Evolutionary conservation across 2,797 vertebrate genomes (phyloP).

Genomic region (Cynodonichthys magdalenae): DNA sequence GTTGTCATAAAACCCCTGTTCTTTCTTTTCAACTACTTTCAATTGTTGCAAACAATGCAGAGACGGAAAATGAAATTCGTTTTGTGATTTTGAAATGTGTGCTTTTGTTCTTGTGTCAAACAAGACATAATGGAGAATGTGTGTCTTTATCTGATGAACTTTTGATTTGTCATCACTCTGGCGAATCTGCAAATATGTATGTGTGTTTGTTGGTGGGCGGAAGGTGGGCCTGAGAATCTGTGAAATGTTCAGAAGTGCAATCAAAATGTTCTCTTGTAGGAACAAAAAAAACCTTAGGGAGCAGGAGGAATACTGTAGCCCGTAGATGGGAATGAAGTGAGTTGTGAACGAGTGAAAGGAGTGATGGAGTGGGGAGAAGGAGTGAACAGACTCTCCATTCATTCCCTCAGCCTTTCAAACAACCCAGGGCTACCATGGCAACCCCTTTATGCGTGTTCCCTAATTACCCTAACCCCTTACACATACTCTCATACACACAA

Average conservation of each 20-base stretch:
- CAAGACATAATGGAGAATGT: slow-evolving; percentile 6
- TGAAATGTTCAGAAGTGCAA: slow-evolving; percentile 75
- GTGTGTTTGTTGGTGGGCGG: slow-evolving; percentile 6
- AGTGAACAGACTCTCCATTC: slow-evolving; percentile 82
- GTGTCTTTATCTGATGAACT: slow-evolving; percentile 1
- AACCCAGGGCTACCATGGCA: slow-evolving; percentile 78
- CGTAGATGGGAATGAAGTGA: slow-evolving; percentile 78
- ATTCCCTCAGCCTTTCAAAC: slow-evolving; percentile 80
- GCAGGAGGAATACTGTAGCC: slow-evolving; percentile 75
- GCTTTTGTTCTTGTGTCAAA: slow-evolving; percentile 34
- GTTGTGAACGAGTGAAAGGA: slow-evolving; percentile 79
- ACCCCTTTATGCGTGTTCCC: slow-evolving; percentile 80
- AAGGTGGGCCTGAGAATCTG: slow-evolving; percentile 72
- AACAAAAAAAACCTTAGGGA: slow-evolving; percentile 39
- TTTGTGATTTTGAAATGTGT: slow-evolving; percentile 48
- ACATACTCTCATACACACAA: slow-evolving; percentile 69
- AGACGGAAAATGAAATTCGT: slow-evolving; percentile 32
- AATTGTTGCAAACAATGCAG: slow-evolving; percentile 57
- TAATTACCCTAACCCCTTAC: slow-evolving; percentile 81
- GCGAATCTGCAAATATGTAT: slow-evolving; percentile 12
- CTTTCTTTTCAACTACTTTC: slow-evolving; percentile 55
- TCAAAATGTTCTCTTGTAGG: slow-evolving; percentile 72
- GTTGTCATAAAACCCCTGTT: slow-evolving; percentile 44
- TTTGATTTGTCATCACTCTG: neutral
- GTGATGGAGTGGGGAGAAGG: slow-evolving; percentile 78